Percentiles rank a stretch among this genome's conserved stretches.
These are phyloP conservation scores for Lissonota sp. DNA, from an alignment of 2,888 invertebrate genomes.

Conservation along the genomic window DNA sequence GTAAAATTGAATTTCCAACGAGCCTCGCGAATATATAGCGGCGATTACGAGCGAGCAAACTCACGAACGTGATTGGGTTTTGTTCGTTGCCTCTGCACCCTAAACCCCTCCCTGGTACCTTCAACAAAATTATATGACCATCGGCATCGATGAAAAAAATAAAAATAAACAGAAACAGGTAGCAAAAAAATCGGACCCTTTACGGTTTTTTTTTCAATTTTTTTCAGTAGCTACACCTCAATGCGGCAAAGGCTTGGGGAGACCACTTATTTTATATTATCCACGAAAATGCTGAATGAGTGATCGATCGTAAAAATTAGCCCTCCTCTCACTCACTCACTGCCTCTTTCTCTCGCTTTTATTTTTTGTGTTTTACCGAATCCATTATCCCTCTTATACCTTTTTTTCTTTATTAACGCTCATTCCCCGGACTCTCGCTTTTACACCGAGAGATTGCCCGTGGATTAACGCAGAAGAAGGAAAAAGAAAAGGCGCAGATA, in stretches of 20 bases:
- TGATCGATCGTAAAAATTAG: constrained; percentile 57
- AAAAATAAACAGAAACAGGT: constrained; percentile 4
- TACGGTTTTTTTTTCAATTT: constrained; percentile 1
- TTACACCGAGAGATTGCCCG: constrained; percentile 36
- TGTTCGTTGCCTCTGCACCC: constrained; percentile 19
- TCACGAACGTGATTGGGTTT: constrained; percentile 7
- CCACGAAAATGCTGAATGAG: constrained; percentile 52
- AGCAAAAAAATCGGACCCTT: constrained; percentile 44
- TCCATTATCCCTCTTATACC: constrained; percentile 32
- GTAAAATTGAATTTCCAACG: constrained; percentile 55
- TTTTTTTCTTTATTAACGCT: constrained; percentile 15
- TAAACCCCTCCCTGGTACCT: constrained; percentile 2
- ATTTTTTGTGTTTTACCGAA: constrained; percentile 37
- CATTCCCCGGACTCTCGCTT: constrained; percentile 39
- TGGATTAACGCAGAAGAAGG: constrained; percentile 26
- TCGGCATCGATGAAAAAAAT: constrained; percentile 6
- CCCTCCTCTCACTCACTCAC: background rate
- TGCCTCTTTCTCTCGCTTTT: background rate
- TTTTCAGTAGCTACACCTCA: background rate
- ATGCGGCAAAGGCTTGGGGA: constrained; percentile 19
- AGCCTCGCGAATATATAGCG: background rate
- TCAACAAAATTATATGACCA: constrained; percentile 24
- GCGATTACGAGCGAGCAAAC: constrained; percentile 10
- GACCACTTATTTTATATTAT: constrained; percentile 45
- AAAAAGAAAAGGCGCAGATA: constrained; percentile 10